Evolutionary conservation across 2,113 vertebrate species (phyloP).

Genomic region (Delphinus delphis): DNA sequence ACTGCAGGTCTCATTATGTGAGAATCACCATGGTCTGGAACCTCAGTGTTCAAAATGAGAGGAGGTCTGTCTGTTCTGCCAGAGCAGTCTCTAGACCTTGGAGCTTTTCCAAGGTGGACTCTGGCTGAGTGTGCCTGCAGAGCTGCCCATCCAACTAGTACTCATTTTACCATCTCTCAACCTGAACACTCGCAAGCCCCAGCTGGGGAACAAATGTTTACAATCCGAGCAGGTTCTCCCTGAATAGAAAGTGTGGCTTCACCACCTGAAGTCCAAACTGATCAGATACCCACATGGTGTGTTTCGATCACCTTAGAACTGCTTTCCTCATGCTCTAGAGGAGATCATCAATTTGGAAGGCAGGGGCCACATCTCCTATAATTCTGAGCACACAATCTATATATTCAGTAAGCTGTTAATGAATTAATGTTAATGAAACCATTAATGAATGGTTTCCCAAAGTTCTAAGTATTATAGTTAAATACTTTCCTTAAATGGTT

Average conservation of each 20-base stretch:
- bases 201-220: neutral
- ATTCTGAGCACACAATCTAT: neutral
- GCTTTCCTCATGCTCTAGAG: neutral
- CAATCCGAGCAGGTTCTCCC: neutral
- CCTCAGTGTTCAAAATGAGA: neutral
- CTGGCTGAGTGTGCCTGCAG: neutral
- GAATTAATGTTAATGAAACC: too few relatives aligned
- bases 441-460: neutral
- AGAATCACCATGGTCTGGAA: neutral
- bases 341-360: neutral
- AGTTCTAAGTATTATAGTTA: neutral
- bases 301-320: neutral
- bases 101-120: neutral
- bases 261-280: neutral
- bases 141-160: neutral
- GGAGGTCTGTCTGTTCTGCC: neutral
- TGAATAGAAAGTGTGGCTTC: neutral
- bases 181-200: neutral
- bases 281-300: neutral
- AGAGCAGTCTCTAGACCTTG: neutral
- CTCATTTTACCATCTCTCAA: neutral
- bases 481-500: neutral
- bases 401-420: neutral
- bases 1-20: neutral
- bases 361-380: neutral